Percentiles rank a stretch among this genome's conserved stretches.
phyloP scores from a whole-genome alignment of 2,113 vertebrate genomes.

The Xenopus borealis region DNA sequence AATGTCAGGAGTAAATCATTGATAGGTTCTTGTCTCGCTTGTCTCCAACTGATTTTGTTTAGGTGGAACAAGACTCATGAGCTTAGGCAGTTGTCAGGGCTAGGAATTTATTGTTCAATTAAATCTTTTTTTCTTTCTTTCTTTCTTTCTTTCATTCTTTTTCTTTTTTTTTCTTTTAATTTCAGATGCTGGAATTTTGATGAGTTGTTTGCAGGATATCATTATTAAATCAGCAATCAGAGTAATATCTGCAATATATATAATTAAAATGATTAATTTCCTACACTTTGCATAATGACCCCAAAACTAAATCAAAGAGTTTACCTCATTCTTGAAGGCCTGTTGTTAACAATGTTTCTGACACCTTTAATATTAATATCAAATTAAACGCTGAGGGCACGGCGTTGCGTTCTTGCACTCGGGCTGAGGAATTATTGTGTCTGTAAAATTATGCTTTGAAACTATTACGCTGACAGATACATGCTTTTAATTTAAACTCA shows the following conservation, averaged over 20 bases:
- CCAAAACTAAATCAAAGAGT: not conserved
- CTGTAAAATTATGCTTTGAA: constrained; percentile 10
- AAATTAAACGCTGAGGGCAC: not conserved
- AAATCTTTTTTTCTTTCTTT: too few species aligned
- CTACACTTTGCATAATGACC: constrained; percentile 28
- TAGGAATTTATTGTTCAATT: not conserved
- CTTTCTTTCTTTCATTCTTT: not conserved
- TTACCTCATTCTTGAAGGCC: constrained; percentile 20
- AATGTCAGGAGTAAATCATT: too few species aligned
- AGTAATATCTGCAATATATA: constrained; percentile 26
- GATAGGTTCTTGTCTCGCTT: too few species aligned
- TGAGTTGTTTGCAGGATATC: constrained; percentile 20
- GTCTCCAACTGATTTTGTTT: too few species aligned
- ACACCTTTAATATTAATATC: constrained; percentile 12
- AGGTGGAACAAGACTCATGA: too few species aligned
- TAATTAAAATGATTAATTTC: constrained; percentile 38
- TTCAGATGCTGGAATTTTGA: not conserved
- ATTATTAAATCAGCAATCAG: constrained; percentile 42
- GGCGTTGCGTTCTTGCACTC: not conserved
- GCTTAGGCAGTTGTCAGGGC: not conserved
- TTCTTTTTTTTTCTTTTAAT: not conserved
- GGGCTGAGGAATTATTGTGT: not conserved
- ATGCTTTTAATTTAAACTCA: constrained; percentile 15
- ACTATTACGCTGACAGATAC: constrained; percentile 17
- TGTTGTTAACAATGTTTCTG: constrained; percentile 17